These are phyloP conservation scores for Delia radicum DNA, from an alignment of 1,140 invertebrate genomes.

Conservation along the genomic window DNA sequence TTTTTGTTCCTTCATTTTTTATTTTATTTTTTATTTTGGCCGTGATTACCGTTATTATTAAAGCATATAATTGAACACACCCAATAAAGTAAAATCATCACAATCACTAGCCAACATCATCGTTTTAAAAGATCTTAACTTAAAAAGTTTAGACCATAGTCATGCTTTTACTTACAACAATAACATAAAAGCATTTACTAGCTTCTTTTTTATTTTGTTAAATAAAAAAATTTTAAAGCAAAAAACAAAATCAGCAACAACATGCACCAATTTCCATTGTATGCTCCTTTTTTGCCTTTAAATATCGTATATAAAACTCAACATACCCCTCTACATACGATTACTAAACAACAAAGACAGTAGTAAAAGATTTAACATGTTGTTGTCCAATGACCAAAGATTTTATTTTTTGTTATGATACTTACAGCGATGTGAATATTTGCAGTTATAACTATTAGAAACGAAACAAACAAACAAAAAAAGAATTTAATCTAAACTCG, in stretches of 20 bases:
- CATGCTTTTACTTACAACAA: conserved; percentile 21
- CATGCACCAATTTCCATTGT: conserved; percentile 20
- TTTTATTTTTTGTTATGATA: neutral
- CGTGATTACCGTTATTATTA: conserved; percentile 27
- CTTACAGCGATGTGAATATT: neutral
- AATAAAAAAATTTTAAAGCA: neutral
- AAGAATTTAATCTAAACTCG: neutral
- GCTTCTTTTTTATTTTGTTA: neutral
- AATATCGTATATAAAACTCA: neutral
- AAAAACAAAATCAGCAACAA: neutral
- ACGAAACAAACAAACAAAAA: neutral
- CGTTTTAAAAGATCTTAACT: conserved; percentile 11
- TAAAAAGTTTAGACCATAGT: conserved; percentile 1
- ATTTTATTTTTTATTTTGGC: neutral
- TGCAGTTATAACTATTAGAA: conserved; percentile 1
- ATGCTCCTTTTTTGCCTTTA: neutral
- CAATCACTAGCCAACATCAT: conserved; percentile 11
- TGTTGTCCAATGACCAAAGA: conserved; percentile 17
- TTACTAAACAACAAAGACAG: neutral
- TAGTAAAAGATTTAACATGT: conserved; percentile 20
- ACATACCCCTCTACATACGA: neutral
- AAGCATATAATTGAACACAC: conserved; percentile 27
- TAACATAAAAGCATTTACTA: neutral
- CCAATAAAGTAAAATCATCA: conserved; percentile 27
- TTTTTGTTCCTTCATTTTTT: neutral